A percentile compares a stretch with the other conserved stretches of the same genome.
Evolutionary conservation across 2,888 invertebrate species (phyloP).

Genomic region (Rotaria macrura): DNA sequence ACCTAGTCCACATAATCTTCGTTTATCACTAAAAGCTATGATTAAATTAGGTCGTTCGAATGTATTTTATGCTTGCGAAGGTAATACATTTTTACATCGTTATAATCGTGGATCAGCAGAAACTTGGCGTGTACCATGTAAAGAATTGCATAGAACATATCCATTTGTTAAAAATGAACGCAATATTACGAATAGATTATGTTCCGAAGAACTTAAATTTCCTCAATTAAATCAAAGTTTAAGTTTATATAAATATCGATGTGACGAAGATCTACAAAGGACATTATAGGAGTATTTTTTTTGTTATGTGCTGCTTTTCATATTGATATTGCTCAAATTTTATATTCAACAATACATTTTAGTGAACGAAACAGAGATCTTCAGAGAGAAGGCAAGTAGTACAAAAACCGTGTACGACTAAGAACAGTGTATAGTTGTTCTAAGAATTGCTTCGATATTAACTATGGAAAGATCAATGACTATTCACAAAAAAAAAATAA

Average conservation of each 20-base stretch:
- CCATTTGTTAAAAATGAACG: background rate
- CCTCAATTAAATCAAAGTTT: background rate
- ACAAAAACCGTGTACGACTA: too few species aligned
- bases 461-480: too few species aligned
- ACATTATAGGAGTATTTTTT: background rate
- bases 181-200: background rate
- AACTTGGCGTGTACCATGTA: constrained; percentile 11
- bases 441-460: too few species aligned
- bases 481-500: too few species aligned
- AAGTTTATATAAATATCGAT: background rate
- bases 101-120: constrained; percentile 1
- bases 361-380: too few species aligned
- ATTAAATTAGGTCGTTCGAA: constrained; percentile 5
- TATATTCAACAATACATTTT: background rate
- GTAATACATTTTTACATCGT: constrained; percentile 19
- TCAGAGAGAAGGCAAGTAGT: too few species aligned
- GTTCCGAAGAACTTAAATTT: background rate
- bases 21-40: background rate
- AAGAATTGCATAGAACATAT: background rate
- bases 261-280: background rate
- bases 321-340: background rate
- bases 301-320: background rate
- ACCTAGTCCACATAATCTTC: background rate
- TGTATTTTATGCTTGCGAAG: background rate
- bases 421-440: too few species aligned